Percentiles rank a stretch among this genome's conserved stretches.
These are phyloP conservation scores for Actias luna DNA, from an alignment of 2,888 invertebrate species.

Conservation along the genomic window DNA sequence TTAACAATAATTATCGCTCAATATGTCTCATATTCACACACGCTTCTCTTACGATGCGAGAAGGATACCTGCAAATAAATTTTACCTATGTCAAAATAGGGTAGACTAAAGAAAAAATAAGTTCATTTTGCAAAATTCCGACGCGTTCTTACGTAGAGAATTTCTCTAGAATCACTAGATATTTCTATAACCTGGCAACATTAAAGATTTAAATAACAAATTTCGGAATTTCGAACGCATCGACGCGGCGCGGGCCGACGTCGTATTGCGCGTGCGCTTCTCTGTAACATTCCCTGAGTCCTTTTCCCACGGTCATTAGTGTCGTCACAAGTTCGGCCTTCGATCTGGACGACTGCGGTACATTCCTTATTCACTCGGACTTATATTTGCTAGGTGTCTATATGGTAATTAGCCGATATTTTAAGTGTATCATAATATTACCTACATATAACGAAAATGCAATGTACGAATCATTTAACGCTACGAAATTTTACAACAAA, in stretches of 20 bases:
- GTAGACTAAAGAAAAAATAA: too few species aligned
- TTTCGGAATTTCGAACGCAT: constrained; percentile 38
- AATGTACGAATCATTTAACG: too few species aligned
- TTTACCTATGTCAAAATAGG: too few species aligned
- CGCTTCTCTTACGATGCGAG: too few species aligned
- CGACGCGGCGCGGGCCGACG: too few species aligned
- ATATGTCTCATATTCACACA: too few species aligned
- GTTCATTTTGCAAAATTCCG: not conserved
- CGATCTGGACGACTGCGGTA: not conserved
- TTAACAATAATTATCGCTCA: too few species aligned
- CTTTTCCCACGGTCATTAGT: constrained; percentile 51
- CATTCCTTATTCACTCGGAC: not conserved
- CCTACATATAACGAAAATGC: not conserved
- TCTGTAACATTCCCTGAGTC: constrained; percentile 31
- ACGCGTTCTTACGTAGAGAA: not conserved
- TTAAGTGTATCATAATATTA: not conserved
- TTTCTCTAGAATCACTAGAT: not conserved
- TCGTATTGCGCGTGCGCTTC: not conserved
- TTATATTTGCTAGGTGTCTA: not conserved
- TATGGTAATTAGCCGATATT: not conserved
- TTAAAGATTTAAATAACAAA: constrained; percentile 40
- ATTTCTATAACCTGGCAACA: not conserved
- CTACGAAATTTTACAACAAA: too few species aligned
- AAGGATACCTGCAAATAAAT: too few species aligned
- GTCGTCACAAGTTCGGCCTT: constrained; percentile 17